Base-by-base conservation (phyloP, 2,113 vertebrate species). In the Phalacrocorax pelagicus region DNA sequence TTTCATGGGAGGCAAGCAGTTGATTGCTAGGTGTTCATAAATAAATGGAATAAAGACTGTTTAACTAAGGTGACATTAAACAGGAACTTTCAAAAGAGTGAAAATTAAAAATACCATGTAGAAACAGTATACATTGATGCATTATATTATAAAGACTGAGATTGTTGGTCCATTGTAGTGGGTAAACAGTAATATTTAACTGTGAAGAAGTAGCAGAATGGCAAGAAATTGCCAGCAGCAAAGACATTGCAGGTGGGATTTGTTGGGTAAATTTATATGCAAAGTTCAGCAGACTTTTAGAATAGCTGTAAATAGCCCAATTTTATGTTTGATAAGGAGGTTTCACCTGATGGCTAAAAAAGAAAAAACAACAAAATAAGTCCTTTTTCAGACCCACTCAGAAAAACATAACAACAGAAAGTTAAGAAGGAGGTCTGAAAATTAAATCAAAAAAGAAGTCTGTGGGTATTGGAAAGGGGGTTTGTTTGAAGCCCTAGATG, bases 171-270 rank as follows among this genome's bases (percentile, higher is more conserved):
- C 93, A 63, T 90, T 54, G 90, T 40, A 20, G 73, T 75, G 12
- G 3, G 3, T 61, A 94, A 95, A 65, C 52, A 81, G 47, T 88
- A 69, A 69, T 69, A 66, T 82, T 96, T 94, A 82, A 92, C 61
- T 92, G 61, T 86, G 91, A 96, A 94, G 77, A 86, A 46, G 84
- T 96, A 95, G 85, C 36, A 63, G 84, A 95, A 32, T 69, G 72
- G 55, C 74, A 94, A 91, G 89, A 95, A 94, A 74, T 86, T 91
- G 82, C 52, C 52, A 47, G 66, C 58, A 88, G 87, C 83, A 73
- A 77, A 93, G 93, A 92, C 54, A 86, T 94, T 96, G 85, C 93
- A 90, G 70, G 62, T 55, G 26, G 67, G 57, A 88, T 93, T 92
- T 98, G 69, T 88, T 62, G 58, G 58, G 7, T 9, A 82, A 70